Conservation (phyloP, 23 tunicate genomes). For the Diplosoma virens region DNA sequence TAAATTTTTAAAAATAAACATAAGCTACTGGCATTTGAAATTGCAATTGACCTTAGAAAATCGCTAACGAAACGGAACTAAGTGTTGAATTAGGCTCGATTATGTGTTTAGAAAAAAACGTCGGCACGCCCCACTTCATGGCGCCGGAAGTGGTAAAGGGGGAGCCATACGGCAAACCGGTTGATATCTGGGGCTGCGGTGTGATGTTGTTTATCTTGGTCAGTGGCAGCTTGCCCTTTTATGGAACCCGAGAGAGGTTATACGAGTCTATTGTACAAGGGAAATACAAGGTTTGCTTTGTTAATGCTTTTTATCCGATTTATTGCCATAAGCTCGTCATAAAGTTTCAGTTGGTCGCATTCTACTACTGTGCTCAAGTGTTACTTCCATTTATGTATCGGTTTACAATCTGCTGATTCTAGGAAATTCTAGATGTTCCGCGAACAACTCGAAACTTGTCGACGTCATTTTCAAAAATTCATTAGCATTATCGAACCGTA, state of each 20-base stretch:
- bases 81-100: no score
- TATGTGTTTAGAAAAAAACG: constrained; percentile 26
- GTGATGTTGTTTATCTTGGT: constrained; percentile 89
- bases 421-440: no score
- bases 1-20: no score
- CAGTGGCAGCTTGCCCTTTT: constrained; percentile 85
- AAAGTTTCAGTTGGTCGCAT: no score
- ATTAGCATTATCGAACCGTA: no score
- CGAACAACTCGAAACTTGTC: no score
- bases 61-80: no score
- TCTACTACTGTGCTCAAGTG: neutral
- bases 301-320: neutral
- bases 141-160: constrained; percentile 83
- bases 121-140: constrained; percentile 89
- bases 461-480: no score
- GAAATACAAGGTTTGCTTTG: constrained; percentile 38
- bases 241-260: constrained; percentile 74
- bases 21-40: no score
- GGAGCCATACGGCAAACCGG: constrained; percentile 94
- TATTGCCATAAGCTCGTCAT: neutral
- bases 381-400: neutral
- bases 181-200: constrained; percentile 98
- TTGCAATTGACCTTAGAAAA: no score
- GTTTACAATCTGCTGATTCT: no score
- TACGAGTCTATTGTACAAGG: constrained; percentile 63